These are phyloP conservation scores for Maniola jurtina DNA, from an alignment of 1,140 invertebrate genomes.

Conservation along the genomic window DNA sequence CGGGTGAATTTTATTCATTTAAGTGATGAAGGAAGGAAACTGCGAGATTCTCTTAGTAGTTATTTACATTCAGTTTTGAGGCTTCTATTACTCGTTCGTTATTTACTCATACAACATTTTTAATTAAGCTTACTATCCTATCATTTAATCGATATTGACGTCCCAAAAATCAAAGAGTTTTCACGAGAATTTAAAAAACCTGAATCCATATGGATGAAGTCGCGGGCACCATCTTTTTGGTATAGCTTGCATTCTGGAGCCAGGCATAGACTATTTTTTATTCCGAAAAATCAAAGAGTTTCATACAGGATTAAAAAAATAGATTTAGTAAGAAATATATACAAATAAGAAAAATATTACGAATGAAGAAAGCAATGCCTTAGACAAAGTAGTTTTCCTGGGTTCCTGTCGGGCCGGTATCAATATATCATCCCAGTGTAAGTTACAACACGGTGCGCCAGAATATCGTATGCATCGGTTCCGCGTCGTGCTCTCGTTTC, in stretches of 20 bases:
- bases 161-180: too few species aligned
- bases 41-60: conserved; percentile 25
- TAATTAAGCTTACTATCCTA: conserved; percentile 6
- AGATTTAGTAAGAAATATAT: too few species aligned
- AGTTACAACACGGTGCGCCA: conserved; percentile 40
- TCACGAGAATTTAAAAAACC: too few species aligned
- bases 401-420: conserved; percentile 14
- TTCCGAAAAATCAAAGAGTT: neutral
- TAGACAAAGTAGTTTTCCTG: conserved; percentile 5
- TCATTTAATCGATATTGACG: too few species aligned
- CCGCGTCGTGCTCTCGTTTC: conserved; percentile 44
- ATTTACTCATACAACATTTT: conserved; percentile 3
- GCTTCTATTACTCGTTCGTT: conserved; percentile 14
- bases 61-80: conserved; percentile 28
- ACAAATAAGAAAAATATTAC: neutral
- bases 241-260: too few species aligned
- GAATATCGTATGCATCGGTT: conserved; percentile 47
- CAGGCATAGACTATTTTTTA: too few species aligned
- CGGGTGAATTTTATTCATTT: conserved; percentile 40
- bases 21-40: conserved; percentile 38
- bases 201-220: too few species aligned
- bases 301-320: neutral
- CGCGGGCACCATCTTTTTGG: too few species aligned
- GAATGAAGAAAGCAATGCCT: conserved; percentile 1
- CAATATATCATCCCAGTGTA: conserved; percentile 23